A percentile compares a stretch with the other conserved stretches of the same genome.
Conservation (phyloP, 2,888 invertebrate species). For the Serrognathus titanus region DNA sequence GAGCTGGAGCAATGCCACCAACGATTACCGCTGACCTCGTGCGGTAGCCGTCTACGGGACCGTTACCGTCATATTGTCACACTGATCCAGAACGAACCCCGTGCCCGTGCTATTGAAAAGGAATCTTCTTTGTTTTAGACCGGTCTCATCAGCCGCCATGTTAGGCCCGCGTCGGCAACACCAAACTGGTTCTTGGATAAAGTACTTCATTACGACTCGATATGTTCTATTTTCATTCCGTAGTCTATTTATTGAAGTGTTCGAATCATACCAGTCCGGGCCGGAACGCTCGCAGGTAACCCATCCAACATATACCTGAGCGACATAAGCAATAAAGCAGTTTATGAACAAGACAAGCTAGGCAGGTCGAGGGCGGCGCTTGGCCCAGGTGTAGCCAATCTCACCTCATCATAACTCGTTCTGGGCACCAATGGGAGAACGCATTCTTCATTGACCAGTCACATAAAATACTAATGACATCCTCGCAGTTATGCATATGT, state of each 20-base stretch:
- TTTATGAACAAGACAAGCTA: constrained; percentile 45
- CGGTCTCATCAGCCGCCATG: constrained; percentile 42
- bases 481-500: constrained; percentile 36
- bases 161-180: constrained; percentile 26
- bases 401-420: constrained; percentile 51
- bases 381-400: constrained; percentile 48
- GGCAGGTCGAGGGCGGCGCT: constrained; percentile 43
- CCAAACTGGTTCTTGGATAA: constrained; percentile 39
- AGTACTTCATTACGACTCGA: constrained; percentile 29
- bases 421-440: constrained; percentile 45
- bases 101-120: constrained; percentile 16
- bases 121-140: constrained; percentile 37
- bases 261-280: constrained; percentile 26
- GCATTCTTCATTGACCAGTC: constrained; percentile 49
- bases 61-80: constrained; percentile 24
- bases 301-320: constrained; percentile 27
- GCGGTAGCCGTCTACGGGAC: constrained; percentile 6
- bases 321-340: constrained; percentile 45
- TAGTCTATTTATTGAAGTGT: constrained; percentile 39
- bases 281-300: constrained; percentile 25
- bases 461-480: constrained; percentile 47
- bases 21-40: constrained; percentile 13
- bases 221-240: constrained; percentile 34
- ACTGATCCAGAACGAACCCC: constrained; percentile 21
- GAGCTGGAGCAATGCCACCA: constrained; percentile 41